Evolutionary conservation across 2,797 vertebrate species (phyloP), one percentile per base, ranked within the genome.

Genomic region (Anguilla anguilla): DNA sequence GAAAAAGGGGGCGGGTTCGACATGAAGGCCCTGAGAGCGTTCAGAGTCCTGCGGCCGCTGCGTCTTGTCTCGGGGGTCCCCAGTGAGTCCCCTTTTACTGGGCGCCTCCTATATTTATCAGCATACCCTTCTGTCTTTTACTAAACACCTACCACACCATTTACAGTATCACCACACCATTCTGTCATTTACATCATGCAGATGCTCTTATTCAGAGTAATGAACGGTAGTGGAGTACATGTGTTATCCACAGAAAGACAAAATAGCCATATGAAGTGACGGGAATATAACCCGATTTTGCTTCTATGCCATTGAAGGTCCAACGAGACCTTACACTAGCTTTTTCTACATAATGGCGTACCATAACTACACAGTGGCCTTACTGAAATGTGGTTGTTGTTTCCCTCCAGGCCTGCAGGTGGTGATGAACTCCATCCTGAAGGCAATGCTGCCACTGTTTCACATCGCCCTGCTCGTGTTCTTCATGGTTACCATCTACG

Each of bases 401-500:
- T 51, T 77, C 74, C n/a, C 17, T 89, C 22, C 92, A 99, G 98
- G 98, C 89, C 96, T 99, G 87, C 98, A 99, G 92, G 98, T 99
- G 0, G 98, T 99, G 91, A 96, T 99, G 94, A 99, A 98, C 92
- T 98, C 98, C 93, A 97, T 99, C 91, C 95, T 98, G 89, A 97
- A 99, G 93, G 98, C 98, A 91, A 96, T 98, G 97, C 94, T 98
- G 51, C 98, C 98, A 0, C 93, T 99, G 61, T 96, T 99, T 43
- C 98, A 98, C 93, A 99, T 99, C 0, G 97, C 97, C 43, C 93
- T 99, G 79, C 94, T 99, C 0, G 98, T 99, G 4, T 96, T 99
- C 90, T 99, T 99, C 90, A 98, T 99, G 97, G 97, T 98, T 91
- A 97, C 96, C 91, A 99, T 99, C 92, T 99, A 99, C 0, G 98